Base-by-base conservation (phyloP, 2,113 vertebrate genomes). In the Opisthocomus hoazin region DNA sequence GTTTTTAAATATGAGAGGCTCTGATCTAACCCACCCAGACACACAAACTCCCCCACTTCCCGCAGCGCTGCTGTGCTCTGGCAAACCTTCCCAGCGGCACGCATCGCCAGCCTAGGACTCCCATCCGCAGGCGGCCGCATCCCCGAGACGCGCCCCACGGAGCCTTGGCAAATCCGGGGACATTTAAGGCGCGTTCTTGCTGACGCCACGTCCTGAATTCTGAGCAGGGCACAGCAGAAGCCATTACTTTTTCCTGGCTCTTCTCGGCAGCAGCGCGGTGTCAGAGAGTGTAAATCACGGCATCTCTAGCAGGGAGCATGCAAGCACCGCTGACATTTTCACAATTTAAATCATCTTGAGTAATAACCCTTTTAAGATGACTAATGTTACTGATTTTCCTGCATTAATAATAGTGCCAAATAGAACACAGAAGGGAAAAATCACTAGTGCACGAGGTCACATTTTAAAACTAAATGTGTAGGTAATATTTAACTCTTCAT, bases 301-400 rank as follows among this genome's bases (percentile, higher is more conserved):
- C 97, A 87, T 94, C 98, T 84, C 70, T 84, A 93, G 98, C 97
- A 93, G 94, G 84, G 86, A 84, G 95, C 73, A 17, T 21, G 87
- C 96, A 57, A 96, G 97, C 95, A 76, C 96, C 73, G 10, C 98
- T 98, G 98, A 98, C 98, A 98, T 97, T 98, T 98, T 90, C 98
- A 98, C 98, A 97, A 98, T 98, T 98, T 98, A 98, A 98, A 98
- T 98, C 98, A 98, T 98, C 97, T 95, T 98, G 98, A 98, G 97
- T 98, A 98, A 98, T 98, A 98, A 98, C 98, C 98, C 98, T 98
- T 98, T 98, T 98, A 98, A 98, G 98, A 98, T 98, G 98, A 98
- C 98, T 98, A 98, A 98, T 98, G 98, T 58, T 93, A 95, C 98
- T 97, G 98, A 98, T 98, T 98, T 98, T 94, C 98, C 97, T 97